Base-by-base conservation (phyloP, 2,113 vertebrate species). In the Fulica atra region DNA sequence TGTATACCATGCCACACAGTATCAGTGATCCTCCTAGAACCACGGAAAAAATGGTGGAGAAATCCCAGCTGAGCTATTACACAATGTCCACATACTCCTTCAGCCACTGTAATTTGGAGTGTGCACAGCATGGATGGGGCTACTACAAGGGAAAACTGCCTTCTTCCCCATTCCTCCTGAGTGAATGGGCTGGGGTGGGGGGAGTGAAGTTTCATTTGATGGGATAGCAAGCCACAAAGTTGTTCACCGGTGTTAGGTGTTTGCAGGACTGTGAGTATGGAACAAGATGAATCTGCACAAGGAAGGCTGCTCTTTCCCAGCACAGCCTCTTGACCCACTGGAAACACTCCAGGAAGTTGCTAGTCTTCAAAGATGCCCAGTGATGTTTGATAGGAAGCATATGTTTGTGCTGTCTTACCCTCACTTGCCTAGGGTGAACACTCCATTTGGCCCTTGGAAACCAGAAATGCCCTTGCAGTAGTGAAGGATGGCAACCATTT, bases 41-140 rank as follows among this genome's bases (percentile, higher is more conserved):
- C 38, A 16, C 28, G 2, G 2, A 9, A 3, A 29, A 83, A 74
- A 61, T 8, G 8, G 15, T 70, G 60, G 56, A 23, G 69, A 89
- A 87, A 61, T 63, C 12, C 9, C 64, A 56, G 13, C 53, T 65
- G 40, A 90, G 20, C 26, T 57, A 12, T 59, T 13, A 40, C 48
- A 31, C 1, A 1, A 8, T 19, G 8, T 68, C 36, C 40, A 23
- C 3, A 12, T 87, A 7, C 66, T 92, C 14, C 13, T 33, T 86
- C 53, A 61, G 17, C 29, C 6, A 1, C 8, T 54, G 35, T 26
- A 70, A 54, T 23, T 21, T 57, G 50, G 18, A n/a, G 19, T 0
- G 0, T 35, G 17, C 13, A 7, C n/a, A 59, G 16, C 25, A 40
- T 3, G 8, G 28, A 23, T 20, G 36, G 10, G 3, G 10, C 1